Conservation (phyloP, 2,113 vertebrate genomes). For the Pteronura brasiliensis region DNA sequence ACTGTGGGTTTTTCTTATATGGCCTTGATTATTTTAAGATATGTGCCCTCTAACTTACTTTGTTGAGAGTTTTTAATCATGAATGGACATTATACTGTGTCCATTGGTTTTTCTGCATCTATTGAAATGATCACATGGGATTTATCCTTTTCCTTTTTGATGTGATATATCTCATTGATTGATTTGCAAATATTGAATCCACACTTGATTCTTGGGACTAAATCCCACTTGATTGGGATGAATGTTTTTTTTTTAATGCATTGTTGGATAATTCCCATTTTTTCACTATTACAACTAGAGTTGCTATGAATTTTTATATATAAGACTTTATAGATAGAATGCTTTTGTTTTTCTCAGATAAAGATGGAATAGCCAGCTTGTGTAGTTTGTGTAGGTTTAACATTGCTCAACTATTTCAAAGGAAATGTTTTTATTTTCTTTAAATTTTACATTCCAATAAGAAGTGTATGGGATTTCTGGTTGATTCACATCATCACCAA, state of each 20-base stretch:
- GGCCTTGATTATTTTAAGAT: background rate
- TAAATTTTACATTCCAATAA: background rate
- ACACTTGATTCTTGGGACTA: background rate
- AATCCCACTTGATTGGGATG: background rate
- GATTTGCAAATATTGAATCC: background rate
- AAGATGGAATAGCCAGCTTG: background rate
- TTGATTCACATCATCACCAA: background rate
- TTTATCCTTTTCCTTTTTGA: background rate
- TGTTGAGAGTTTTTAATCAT: background rate
- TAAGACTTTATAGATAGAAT: background rate
- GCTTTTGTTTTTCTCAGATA: background rate
- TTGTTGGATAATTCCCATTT: background rate
- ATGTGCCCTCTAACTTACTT: background rate
- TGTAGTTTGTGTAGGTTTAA: background rate
- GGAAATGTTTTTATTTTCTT: background rate
- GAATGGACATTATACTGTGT: background rate
- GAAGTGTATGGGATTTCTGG: background rate
- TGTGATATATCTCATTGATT: background rate
- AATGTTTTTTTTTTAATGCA: background rate
- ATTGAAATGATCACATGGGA: background rate
- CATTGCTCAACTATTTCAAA: background rate
- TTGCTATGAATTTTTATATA: background rate
- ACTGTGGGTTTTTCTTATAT: background rate
- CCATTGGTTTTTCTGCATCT: background rate
- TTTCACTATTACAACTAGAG: background rate